Evolutionary conservation across 2,888 invertebrate species (phyloP).

Genomic region (Fragum fragum): DNA sequence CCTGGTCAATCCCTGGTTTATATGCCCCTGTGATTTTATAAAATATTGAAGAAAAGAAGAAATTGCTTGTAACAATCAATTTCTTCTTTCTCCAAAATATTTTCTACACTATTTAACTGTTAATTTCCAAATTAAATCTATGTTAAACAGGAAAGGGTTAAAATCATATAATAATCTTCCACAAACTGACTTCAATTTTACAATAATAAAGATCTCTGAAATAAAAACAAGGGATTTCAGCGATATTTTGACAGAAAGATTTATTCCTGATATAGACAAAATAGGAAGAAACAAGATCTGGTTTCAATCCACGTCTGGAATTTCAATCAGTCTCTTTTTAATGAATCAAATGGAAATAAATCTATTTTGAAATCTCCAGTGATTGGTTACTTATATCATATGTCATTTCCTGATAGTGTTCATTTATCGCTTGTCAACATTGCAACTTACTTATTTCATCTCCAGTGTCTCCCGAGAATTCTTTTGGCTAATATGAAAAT

Average conservation of each 20-base stretch:
- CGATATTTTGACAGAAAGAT: background rate
- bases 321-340: slow-evolving; percentile 12
- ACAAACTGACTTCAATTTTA: no score
- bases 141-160: no score
- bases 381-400: slow-evolving; percentile 24
- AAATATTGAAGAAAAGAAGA: no score
- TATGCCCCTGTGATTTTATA: no score
- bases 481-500: slow-evolving; percentile 6
- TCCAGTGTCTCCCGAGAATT: background rate
- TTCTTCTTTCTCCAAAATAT: no score
- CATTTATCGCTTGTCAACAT: slow-evolving; percentile 32
- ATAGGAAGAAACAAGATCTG: background rate
- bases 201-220: no score
- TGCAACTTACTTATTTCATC: background rate
- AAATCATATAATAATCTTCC: no score
- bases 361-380: slow-evolving; percentile 22
- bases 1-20: no score
- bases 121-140: no score
- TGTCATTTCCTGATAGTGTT: slow-evolving; percentile 29
- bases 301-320: slow-evolving; percentile 14
- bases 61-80: no score
- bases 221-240: no score
- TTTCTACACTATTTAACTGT: no score
- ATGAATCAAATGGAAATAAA: slow-evolving; percentile 26
- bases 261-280: slow-evolving; percentile 1